A percentile compares a stretch with the other conserved stretches of the same genome.
Conservation (phyloP, 1,140 invertebrate species). For the Whitmania pigra region DNA sequence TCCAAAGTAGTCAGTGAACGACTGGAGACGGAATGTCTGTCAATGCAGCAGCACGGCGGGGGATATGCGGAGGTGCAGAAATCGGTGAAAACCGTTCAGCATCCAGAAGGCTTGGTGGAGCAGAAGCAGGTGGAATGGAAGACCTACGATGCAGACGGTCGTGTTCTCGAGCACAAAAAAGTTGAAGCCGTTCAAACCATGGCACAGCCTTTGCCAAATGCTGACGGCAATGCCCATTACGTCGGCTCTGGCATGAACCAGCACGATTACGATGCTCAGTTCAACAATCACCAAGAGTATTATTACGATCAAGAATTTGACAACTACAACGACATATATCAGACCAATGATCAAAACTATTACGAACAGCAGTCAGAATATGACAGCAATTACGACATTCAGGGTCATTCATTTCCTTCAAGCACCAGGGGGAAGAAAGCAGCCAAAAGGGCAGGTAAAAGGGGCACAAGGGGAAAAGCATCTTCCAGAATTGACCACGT, state of each 20-base stretch:
- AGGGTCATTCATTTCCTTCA: too few species aligned
- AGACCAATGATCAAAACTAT: background rate
- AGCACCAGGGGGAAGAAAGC: too few species aligned
- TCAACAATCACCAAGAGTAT: background rate
- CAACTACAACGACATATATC: background rate
- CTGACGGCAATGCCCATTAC: background rate
- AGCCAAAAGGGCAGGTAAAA: too few species aligned
- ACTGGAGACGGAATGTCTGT: conserved; percentile 8
- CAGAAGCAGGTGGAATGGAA: conserved; percentile 17
- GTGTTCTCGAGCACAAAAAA: conserved; percentile 18
- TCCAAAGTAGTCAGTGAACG: conserved; percentile 2
- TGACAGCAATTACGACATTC: too few species aligned
- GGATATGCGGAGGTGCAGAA: conserved; percentile 19
- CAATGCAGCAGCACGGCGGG: conserved; percentile 6
- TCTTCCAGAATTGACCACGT: too few species aligned
- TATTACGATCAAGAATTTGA: background rate
- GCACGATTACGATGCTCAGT: background rate
- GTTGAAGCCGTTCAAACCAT: conserved; percentile 13
- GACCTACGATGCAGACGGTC: conserved; percentile 13
- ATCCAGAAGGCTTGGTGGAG: conserved; percentile 13
- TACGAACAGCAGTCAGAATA: background rate
- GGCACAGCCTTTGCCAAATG: background rate
- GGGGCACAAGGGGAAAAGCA: too few species aligned
- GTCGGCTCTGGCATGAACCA: background rate
- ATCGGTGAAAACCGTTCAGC: conserved; percentile 13